Evolutionary conservation across 2,888 invertebrate species (phyloP).

Genomic region (Epinotia bilunana): DNA sequence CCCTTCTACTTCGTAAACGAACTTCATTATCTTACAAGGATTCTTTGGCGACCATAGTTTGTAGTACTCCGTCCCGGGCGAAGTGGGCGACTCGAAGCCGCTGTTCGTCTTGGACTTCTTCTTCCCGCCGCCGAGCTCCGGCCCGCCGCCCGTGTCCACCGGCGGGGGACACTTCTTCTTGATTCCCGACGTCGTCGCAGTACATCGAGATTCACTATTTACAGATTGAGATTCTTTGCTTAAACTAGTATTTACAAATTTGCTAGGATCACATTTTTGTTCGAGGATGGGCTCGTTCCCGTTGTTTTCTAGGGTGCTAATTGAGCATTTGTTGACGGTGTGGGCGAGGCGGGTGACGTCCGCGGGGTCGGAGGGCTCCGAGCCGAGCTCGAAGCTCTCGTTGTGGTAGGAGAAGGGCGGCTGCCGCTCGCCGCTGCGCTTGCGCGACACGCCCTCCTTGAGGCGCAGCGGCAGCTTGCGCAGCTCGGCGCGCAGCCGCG

Average conservation of each 20-base stretch:
- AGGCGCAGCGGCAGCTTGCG: conserved; percentile 84
- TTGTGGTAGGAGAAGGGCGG: conserved; percentile 80
- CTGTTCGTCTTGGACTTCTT: conserved; percentile 86
- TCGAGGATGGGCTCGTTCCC: conserved; percentile 73
- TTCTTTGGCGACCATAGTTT: conserved; percentile 88
- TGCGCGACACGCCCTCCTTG: conserved; percentile 81
- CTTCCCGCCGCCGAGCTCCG: conserved; percentile 85
- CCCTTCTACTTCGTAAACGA: conserved; percentile 81
- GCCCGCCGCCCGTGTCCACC: conserved; percentile 81
- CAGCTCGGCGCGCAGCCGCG: conserved; percentile 83
- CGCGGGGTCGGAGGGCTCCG: conserved; percentile 73
- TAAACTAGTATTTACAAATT: conserved; percentile 77
- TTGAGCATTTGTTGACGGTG: conserved; percentile 83
- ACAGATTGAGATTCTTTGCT: conserved; percentile 76
- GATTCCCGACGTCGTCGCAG: conserved; percentile 77
- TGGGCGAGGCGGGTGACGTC: conserved; percentile 81
- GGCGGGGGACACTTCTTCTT: conserved; percentile 84
- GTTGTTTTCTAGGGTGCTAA: conserved; percentile 81
- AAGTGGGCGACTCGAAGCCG: conserved; percentile 82
- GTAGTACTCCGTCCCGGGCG: conserved; percentile 86
- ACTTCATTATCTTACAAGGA: conserved; percentile 84
- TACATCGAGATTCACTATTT: conserved; percentile 77
- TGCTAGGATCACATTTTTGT: conserved; percentile 81
- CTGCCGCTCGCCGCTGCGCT: conserved; percentile 77
- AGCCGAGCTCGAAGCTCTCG: conserved; percentile 78